A percentile compares a stretch with the other conserved stretches of the same genome.
Conservation (phyloP, 2,888 invertebrate genomes). For the Atethmia centrago region DNA sequence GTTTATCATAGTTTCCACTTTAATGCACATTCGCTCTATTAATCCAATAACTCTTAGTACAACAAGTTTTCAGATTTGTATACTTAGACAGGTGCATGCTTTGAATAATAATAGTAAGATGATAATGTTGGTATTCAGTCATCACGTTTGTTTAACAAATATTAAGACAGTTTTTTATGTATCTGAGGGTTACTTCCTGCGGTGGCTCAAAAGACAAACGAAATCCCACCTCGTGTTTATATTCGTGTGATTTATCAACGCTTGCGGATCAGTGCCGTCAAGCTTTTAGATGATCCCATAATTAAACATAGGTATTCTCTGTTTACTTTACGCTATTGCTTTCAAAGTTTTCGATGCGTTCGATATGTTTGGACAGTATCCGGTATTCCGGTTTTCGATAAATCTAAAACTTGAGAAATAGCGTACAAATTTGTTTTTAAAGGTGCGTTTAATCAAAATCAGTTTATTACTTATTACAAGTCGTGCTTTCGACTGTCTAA, state of each 20-base stretch:
- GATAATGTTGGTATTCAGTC: constrained; percentile 33
- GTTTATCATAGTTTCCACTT: not conserved
- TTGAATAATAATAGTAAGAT: constrained; percentile 11
- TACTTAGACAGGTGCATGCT: not conserved
- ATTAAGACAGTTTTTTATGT: constrained; percentile 70
- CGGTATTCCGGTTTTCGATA: not conserved
- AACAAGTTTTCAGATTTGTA: not conserved
- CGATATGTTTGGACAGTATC: constrained; percentile 36
- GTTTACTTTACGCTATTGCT: constrained; percentile 63
- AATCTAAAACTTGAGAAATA: not conserved
- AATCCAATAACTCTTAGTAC: not conserved
- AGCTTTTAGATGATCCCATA: constrained; percentile 78
- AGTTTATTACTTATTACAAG: not conserved
- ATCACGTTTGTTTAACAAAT: constrained; percentile 64
- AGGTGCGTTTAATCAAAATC: not conserved
- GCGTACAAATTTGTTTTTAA: not conserved
- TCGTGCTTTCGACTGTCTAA: not conserved
- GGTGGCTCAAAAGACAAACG: constrained; percentile 57
- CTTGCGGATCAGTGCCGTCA: constrained; percentile 80
- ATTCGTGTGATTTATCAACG: constrained; percentile 87
- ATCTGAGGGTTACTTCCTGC: constrained; percentile 55
- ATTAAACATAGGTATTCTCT: constrained; percentile 72
- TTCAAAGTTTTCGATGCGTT: constrained; percentile 51
- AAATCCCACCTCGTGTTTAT: constrained; percentile 79
- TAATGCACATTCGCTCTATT: not conserved